Percentiles rank a stretch among this genome's conserved stretches.
Evolutionary conservation across 2,888 invertebrate species (phyloP).

Genomic region (Neoscelio sp.): DNA sequence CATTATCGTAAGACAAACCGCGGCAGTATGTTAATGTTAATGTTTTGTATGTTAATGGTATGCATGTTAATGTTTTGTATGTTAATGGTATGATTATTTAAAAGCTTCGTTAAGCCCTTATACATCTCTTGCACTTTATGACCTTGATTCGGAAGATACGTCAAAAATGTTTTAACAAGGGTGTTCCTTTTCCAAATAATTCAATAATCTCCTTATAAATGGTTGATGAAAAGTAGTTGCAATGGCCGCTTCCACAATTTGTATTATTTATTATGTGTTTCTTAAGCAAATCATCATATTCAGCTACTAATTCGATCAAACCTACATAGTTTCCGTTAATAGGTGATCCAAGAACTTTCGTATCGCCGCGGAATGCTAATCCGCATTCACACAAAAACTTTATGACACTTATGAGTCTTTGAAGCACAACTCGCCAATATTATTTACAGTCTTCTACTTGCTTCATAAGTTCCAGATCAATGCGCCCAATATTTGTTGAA

Average conservation of each 20-base stretch:
- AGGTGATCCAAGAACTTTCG: neutral
- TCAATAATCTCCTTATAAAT: too few species aligned
- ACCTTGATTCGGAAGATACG: neutral
- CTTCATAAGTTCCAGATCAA: constrained; percentile 2
- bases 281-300: neutral
- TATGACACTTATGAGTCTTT: neutral
- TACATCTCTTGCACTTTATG: too few species aligned
- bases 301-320: constrained; percentile 4
- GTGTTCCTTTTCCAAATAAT: too few species aligned
- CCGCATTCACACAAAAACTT: neutral
- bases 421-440: constrained; percentile 2
- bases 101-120: too few species aligned
- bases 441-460: neutral
- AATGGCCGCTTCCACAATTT: neutral
- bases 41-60: too few species aligned
- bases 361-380: constrained; percentile 6
- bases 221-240: neutral
- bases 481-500: neutral
- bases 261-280: constrained; percentile 7
- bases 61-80: too few species aligned
- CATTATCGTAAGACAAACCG: too few species aligned
- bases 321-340: neutral
- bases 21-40: too few species aligned
- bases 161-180: neutral
- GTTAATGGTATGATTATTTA: too few species aligned